Base-by-base conservation (phyloP, 1,140 invertebrate species). In the Camponotus floridanus region DNA sequence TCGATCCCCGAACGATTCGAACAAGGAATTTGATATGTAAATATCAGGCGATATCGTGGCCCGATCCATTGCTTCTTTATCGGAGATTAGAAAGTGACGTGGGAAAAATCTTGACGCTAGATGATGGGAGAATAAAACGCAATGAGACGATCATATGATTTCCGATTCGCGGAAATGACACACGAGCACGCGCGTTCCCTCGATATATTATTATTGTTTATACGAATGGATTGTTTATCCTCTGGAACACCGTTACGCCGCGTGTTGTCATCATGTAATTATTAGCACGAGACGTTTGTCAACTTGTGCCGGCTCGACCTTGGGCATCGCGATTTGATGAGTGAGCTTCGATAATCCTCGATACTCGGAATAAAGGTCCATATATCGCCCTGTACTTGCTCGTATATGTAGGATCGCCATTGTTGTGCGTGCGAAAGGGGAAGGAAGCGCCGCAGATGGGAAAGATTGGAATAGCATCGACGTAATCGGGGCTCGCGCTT, bases 241-340 rank as follows among this genome's bases (percentile, higher is more conserved):
- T 3, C 45, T 80, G 48, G 73, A 45, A 2, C 36, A 9, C 36
- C 31, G 18, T 42, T 21, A 57, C 26, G 26, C 61, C 79, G 61
- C 79, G 39, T 62, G 79, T 64, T 57, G 39, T 33, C 33, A 26
- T 57, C 11, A 26, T 26, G 55, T 74, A 83, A 83, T 83, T 83
- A 73, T 7, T 48, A 61, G 15, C 36, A 68, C 11, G 18, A 61
- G 55, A 26, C 13, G 39, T 74, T 61, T 62, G 42, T 73, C 78
- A 62, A 73, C 68, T 80, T 57, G 26, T 57, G 15, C 21, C 42
- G 45, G 31, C n/a, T 51, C 55, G 79, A 74, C 79, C 79, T 83
- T 83, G 79, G 39, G 31, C 68, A 61, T 61, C 55, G 55, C 68
- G 55, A 73, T 83, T 83, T 68, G 79, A 83, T 83, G 79, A 83